These are phyloP conservation scores for Diplosoma virens DNA, from an alignment of 23 tunicate species.

Conservation along the genomic window DNA sequence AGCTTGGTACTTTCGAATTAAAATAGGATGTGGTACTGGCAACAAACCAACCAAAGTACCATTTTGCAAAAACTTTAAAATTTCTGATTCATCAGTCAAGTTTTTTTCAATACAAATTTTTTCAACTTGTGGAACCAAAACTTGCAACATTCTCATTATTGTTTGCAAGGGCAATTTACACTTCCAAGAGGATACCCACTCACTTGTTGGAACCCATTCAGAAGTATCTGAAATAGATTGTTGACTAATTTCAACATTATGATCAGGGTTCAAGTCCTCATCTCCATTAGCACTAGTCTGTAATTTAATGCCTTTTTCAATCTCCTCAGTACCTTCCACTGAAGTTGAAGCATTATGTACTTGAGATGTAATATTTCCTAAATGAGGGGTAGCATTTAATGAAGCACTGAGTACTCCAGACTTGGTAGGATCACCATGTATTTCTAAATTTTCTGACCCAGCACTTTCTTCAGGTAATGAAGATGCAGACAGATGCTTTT, in stretches of 20 bases:
- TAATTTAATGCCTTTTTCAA: too few relatives aligned
- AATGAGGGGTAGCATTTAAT: slow-evolving; percentile 67
- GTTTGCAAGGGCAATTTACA: slow-evolving; percentile 91
- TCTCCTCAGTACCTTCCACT: slow-evolving; percentile 6
- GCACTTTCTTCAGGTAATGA: background rate
- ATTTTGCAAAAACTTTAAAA: slow-evolving; percentile 88
- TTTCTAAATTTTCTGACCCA: background rate
- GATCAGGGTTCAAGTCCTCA: slow-evolving; percentile 23
- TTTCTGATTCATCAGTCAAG: slow-evolving; percentile 93
- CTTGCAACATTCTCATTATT: slow-evolving; percentile 98
- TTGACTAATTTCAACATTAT: background rate
- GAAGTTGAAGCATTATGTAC: slow-evolving; percentile 17
- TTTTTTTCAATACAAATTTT: slow-evolving; percentile 98
- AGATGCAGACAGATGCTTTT: slow-evolving; percentile 15
- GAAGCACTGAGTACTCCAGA: slow-evolving; percentile 50
- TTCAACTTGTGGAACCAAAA: slow-evolving; percentile 97
- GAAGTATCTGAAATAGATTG: background rate
- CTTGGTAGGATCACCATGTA: background rate
- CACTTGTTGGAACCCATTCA: slow-evolving; percentile 49
- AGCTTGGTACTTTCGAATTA: slow-evolving; percentile 92
- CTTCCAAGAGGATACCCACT: slow-evolving; percentile 95
- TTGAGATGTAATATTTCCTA: slow-evolving; percentile 55
- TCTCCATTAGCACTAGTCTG: background rate
- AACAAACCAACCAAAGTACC: slow-evolving; percentile 96
- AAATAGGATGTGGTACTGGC: slow-evolving; percentile 97